These are phyloP conservation scores for Gallinago jamesoni DNA, from an alignment of 2,113 vertebrate genomes.

Conservation along the genomic window DNA sequence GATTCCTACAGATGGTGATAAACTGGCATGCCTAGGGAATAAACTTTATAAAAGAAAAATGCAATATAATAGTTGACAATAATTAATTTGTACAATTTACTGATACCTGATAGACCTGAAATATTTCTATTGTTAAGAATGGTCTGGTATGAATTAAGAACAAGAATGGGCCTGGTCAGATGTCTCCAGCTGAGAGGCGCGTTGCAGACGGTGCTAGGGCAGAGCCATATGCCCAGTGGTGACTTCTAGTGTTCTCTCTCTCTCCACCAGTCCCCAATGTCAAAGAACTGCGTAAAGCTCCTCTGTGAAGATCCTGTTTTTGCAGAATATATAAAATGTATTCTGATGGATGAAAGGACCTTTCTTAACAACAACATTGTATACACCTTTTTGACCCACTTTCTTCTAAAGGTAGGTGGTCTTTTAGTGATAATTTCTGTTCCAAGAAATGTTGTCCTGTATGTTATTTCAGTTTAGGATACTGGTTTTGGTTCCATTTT, in stretches of 20 bases:
- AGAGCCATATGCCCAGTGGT: not conserved
- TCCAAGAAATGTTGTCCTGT: not conserved
- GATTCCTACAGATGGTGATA: fast-evolving
- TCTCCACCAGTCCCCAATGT: slow-evolving; percentile 83
- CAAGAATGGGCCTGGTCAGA: not conserved
- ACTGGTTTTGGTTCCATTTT: not conserved
- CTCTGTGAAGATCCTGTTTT: slow-evolving; percentile 97
- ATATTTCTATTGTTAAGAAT: not conserved
- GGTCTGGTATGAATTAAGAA: not conserved
- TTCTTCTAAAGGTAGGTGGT: slow-evolving; percentile 88
- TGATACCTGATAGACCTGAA: not conserved
- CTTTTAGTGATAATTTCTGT: fast-evolving
- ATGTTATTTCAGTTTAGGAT: not conserved
- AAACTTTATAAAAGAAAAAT: not conserved
- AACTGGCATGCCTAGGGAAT: not conserved
- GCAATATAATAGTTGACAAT: not conserved
- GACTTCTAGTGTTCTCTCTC: not conserved
- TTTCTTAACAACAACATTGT: slow-evolving; percentile 95
- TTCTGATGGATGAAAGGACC: slow-evolving; percentile 96
- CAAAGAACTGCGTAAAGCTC: slow-evolving; percentile 95
- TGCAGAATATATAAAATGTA: slow-evolving; percentile 97
- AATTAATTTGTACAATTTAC: not conserved
- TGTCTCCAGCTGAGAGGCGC: not conserved
- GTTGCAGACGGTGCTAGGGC: fast-evolving
- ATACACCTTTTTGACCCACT: slow-evolving; percentile 95